Base-by-base conservation (phyloP, 2,888 invertebrate species). In the Meteorus colon region DNA sequence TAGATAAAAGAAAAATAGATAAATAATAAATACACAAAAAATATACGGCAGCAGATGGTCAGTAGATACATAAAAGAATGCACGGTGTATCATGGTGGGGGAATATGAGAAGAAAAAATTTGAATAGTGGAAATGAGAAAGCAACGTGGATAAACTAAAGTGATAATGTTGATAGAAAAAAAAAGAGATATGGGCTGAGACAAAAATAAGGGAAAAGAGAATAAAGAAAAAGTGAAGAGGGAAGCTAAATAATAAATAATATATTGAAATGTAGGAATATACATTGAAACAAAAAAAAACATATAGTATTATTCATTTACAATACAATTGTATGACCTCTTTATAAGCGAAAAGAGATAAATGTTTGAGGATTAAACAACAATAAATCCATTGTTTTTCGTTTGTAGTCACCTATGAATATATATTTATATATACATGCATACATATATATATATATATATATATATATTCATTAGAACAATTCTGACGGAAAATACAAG, bases 301-400 rank as follows among this genome's bases (percentile, higher is more conserved):
- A 79, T 76, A 73, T 80, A 81, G 80, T 79, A 73, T 75, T 80
- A 80, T 73, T 79, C 78, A 75, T 78, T 80, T 62, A 73, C 77
- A 71, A 78, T 74, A 79, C 76, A 62, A 77, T 76, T 75, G 65
- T 66, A 78, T 76, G 77, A 77, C 74, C 74, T 77, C 73, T 80
- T 78, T 75, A 73, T 78, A 79, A 74, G 71, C 68, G 72, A 72
- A 78, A 59, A 71, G 67, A 73, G 68, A 79, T 76, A 79, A 71
- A 73, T 78, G 76, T 76, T 78, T 73, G 82, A 77, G 80, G 76
- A 79, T 24, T 24, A 67, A 75, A 75, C 75, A 77, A 75, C 75
- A 77, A 62, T 29, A 70, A 74, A 77, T 69, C 65, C 77, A 77
- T 78, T 80, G 78, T 80, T 80, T 80, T 78, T 70, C 80, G 78